phyloP scores from a whole-genome alignment of 2,113 vertebrate species.

The Aptenodytes patagonicus region DNA sequence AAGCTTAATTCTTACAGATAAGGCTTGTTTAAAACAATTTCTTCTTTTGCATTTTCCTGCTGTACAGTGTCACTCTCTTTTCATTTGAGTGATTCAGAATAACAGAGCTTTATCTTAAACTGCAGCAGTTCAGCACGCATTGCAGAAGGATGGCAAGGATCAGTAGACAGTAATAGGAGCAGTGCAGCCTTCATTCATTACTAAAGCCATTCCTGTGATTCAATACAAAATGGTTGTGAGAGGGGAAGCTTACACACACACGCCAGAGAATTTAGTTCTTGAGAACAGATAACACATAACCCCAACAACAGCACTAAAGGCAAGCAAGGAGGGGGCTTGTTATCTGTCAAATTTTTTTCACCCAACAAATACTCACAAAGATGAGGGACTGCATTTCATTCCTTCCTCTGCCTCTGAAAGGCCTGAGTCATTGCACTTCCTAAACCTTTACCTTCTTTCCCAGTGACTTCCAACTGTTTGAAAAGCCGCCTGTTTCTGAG shows the following conservation, averaged over 20 bases:
- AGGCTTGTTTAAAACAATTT: not conserved
- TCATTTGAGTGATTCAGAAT: not conserved
- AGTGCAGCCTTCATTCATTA: not conserved
- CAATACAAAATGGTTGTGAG: not conserved
- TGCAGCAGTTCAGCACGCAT: not conserved
- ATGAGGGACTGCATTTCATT: not conserved
- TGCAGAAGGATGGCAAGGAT: not conserved
- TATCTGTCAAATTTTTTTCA: not conserved
- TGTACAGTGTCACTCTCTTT: not conserved
- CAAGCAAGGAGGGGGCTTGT: not conserved
- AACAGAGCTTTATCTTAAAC: not conserved
- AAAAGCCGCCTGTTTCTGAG: not conserved
- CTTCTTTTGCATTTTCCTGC: not conserved
- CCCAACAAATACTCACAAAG: not conserved
- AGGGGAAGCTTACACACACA: not conserved
- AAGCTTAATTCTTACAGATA: not conserved
- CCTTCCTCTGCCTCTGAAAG: not conserved
- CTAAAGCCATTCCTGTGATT: not conserved
- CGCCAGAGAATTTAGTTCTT: not conserved
- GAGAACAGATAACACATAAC: not conserved
- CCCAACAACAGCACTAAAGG: not conserved
- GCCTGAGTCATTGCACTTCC: not conserved
- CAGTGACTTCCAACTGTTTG: not conserved
- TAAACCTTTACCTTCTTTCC: not conserved
- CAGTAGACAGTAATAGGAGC: not conserved